Evolutionary conservation across 2,888 invertebrate species (phyloP).

Genomic region (Byasa hedistus): DNA sequence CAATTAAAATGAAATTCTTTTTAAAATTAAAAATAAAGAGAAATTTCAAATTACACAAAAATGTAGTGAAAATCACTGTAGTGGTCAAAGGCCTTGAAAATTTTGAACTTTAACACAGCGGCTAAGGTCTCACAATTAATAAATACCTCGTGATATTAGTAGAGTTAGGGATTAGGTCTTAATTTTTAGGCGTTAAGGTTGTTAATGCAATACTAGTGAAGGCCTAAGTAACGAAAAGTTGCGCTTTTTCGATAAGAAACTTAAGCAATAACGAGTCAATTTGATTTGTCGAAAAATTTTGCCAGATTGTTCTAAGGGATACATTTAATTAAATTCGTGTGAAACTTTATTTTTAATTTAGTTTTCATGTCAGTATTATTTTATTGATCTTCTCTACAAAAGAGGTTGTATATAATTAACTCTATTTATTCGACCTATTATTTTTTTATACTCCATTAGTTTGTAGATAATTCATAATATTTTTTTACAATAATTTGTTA

Average conservation of each 20-base stretch:
- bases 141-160: constrained; percentile 31
- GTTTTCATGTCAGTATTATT: constrained; percentile 14
- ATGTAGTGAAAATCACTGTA: neutral
- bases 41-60: neutral
- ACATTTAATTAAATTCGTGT: neutral
- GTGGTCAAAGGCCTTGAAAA: neutral
- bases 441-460: too few species aligned
- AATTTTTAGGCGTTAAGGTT: constrained; percentile 14
- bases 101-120: constrained; percentile 16
- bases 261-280: constrained; percentile 12
- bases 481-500: too few species aligned
- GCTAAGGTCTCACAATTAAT: constrained; percentile 15
- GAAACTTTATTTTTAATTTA: constrained; percentile 3
- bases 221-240: constrained; percentile 9
- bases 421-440: too few species aligned
- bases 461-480: too few species aligned
- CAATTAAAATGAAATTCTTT: neutral
- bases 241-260: constrained; percentile 11
- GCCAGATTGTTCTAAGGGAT: constrained; percentile 8
- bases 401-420: neutral
- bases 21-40: neutral
- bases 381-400: neutral
- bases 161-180: constrained; percentile 19
- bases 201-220: constrained; percentile 19
- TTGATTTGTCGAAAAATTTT: constrained; percentile 2